These are phyloP conservation scores for Leptarthrus brevirostris DNA, from an alignment of 2,888 invertebrate genomes.

Conservation along the genomic window DNA sequence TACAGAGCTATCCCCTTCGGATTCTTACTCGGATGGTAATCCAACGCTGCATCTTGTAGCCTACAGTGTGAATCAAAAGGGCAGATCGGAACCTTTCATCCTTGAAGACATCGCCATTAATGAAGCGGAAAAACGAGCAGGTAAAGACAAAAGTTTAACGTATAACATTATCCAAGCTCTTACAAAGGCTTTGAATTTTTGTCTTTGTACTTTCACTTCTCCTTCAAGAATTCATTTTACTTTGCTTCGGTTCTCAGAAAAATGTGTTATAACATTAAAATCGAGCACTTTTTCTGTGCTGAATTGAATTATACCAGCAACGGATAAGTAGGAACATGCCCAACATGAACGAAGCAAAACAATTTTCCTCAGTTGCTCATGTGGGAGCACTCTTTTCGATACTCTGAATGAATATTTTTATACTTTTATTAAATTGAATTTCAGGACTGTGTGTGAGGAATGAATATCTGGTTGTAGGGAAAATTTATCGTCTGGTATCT, in stretches of 20 bases:
- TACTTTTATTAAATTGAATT: constrained; percentile 46
- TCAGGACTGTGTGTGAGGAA: background rate
- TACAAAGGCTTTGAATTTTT: constrained; percentile 3
- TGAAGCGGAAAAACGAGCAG: constrained; percentile 86
- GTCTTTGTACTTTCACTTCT: no score
- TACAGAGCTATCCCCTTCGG: constrained; percentile 66
- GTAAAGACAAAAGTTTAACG: constrained; percentile 68
- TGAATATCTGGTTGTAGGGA: background rate
- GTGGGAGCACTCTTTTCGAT: constrained; percentile 53
- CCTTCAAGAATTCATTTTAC: constrained; percentile 48
- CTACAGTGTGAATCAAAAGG: constrained; percentile 87
- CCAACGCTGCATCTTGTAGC: constrained; percentile 81
- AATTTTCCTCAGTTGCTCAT: constrained; percentile 55
- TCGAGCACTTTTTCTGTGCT: constrained; percentile 33
- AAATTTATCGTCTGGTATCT: constrained; percentile 33
- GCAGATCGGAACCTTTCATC: constrained; percentile 82
- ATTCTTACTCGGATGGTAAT: constrained; percentile 66
- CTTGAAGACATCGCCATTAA: constrained; percentile 88
- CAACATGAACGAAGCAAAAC: constrained; percentile 49
- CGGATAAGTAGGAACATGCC: constrained; percentile 2
- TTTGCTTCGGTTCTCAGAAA: background rate
- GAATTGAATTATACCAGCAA: constrained; percentile 51
- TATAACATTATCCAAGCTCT: constrained; percentile 15
- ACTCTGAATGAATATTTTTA: constrained; percentile 46
- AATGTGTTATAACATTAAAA: constrained; percentile 41